Conservation (phyloP, 2,797 vertebrate genomes). For the Sphenodon punctatus region DNA sequence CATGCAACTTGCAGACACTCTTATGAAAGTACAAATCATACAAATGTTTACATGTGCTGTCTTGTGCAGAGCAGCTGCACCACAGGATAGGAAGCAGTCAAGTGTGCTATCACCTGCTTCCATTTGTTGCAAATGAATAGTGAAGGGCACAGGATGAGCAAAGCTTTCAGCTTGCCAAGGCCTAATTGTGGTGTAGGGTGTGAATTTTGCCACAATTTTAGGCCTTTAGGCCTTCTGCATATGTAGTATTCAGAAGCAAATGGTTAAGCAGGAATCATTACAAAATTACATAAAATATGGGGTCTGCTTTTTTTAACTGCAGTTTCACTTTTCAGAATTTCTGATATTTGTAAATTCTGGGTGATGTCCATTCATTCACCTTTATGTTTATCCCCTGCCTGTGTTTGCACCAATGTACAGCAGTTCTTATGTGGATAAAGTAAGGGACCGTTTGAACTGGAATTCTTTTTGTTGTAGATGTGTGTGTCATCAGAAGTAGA, state of each 20-base stretch:
- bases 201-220: too few species aligned
- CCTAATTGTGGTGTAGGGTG: background rate
- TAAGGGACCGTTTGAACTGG: background rate
- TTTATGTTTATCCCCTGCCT: background rate
- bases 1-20: background rate
- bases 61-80: conserved; percentile 53
- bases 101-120: conserved; percentile 60
- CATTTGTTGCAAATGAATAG: background rate
- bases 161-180: background rate
- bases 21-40: conserved; percentile 33
- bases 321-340: background rate
- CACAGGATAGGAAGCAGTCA: conserved; percentile 26
- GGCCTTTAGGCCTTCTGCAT: too few species aligned
- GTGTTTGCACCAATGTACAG: background rate
- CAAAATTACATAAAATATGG: background rate
- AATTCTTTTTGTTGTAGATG: fast-evolving
- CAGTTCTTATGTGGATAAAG: background rate
- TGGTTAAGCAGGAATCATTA: background rate
- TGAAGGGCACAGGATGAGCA: conserved; percentile 28
- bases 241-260: background rate
- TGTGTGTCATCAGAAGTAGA: background rate
- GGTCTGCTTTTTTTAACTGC: background rate
- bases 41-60: conserved; percentile 44
- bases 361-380: background rate
- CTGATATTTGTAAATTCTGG: background rate